Evolutionary conservation across 1,140 invertebrate genomes (phyloP).

Genomic region (Calycopis cecrops): DNA sequence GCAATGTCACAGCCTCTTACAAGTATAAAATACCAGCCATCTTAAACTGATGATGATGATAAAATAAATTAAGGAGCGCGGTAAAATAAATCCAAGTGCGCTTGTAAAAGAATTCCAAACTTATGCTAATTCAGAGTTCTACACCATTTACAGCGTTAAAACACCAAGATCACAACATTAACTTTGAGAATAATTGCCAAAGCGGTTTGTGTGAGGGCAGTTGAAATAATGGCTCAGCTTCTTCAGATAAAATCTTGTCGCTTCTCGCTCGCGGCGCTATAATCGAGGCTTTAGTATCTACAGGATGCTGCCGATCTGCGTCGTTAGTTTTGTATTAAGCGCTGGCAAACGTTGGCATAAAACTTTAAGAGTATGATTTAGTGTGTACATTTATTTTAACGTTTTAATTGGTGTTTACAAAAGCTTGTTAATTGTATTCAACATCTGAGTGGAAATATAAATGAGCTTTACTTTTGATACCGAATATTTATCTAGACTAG

Average conservation of each 20-base stretch:
- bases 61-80: too few species aligned
- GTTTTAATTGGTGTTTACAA: neutral
- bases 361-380: neutral
- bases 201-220: conserved; percentile 33
- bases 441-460: too few species aligned
- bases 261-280: conserved; percentile 26
- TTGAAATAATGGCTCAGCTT: conserved; percentile 48
- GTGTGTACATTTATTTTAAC: neutral
- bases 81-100: neutral
- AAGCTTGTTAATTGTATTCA: too few species aligned
- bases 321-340: conserved; percentile 16
- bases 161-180: conserved; percentile 13
- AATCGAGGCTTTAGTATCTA: conserved; percentile 21
- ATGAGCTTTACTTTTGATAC: too few species aligned
- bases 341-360: neutral
- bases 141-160: conserved; percentile 8
- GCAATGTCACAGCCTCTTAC: too few species aligned
- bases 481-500: too few species aligned
- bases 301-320: conserved; percentile 20
- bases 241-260: conserved; percentile 48
- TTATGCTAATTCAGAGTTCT: conserved; percentile 8
- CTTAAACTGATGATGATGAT: too few species aligned
- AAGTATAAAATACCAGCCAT: too few species aligned
- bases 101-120: conserved; percentile 7
- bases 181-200: conserved; percentile 21